phyloP scores from a whole-genome alignment of 1,140 invertebrate genomes.

The Papilio xuthus region DNA sequence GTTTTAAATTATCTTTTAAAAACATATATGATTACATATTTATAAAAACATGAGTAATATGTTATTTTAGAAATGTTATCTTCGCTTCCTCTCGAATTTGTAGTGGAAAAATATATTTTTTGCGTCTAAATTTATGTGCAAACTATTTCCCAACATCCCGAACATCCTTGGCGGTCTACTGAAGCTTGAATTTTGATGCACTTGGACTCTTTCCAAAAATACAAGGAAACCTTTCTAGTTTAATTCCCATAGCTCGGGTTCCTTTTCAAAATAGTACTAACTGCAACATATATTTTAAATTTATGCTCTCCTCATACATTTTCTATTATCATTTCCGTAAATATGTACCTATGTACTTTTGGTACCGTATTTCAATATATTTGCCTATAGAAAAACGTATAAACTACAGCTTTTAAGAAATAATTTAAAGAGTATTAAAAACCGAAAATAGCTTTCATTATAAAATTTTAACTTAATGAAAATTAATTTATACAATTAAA shows the following conservation, averaged over 20 bases:
- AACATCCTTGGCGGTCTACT: conserved; percentile 35
- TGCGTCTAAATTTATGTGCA: conserved; percentile 3
- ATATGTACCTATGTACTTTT: not conserved
- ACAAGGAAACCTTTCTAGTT: conserved; percentile 39
- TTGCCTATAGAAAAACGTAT: not conserved
- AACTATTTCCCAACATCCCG: conserved; percentile 16
- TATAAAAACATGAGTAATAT: not conserved
- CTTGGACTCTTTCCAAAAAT: conserved; percentile 50
- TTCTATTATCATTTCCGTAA: not conserved
- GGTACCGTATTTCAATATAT: not conserved
- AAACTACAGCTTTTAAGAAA: too few relatives aligned
- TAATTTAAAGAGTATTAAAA: too few relatives aligned
- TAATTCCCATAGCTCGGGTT: conserved; percentile 10
- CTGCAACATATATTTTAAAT: conserved; percentile 4
- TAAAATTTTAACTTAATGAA: too few relatives aligned
- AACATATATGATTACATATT: not conserved
- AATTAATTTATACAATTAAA: too few relatives aligned
- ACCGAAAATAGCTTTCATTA: too few relatives aligned
- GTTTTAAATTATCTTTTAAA: not conserved
- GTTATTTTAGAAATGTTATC: not conserved
- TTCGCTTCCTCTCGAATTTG: not conserved
- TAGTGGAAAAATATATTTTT: not conserved
- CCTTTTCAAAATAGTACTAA: conserved; percentile 9
- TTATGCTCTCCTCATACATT: not conserved
- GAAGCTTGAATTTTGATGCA: conserved; percentile 51